phyloP scores from a whole-genome alignment of 64 coral and sea anemone genomes.

The Anthopleura sola region DNA sequence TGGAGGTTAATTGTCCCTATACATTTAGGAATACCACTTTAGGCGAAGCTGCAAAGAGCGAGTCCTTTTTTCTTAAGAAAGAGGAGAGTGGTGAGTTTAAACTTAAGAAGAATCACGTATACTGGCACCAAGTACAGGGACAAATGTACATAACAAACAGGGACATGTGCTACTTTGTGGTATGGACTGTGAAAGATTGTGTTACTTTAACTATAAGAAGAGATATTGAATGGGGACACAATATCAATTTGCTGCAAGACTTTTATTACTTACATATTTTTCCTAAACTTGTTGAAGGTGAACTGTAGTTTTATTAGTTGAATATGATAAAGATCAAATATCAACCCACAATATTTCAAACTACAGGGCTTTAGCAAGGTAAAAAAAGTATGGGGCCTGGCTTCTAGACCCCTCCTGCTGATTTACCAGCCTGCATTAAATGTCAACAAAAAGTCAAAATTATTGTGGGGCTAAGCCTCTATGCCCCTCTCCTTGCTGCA shows the following conservation, averaged over 20 bases:
- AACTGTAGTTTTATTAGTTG: neutral
- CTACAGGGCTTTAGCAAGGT: too few species aligned
- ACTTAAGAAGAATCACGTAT: constrained; percentile 10
- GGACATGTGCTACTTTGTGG: constrained; percentile 32
- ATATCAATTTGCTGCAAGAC: neutral
- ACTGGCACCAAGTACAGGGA: constrained; percentile 30
- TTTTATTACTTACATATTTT: neutral
- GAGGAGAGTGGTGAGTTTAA: neutral
- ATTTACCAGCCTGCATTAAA: too few species aligned
- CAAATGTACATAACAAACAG: neutral
- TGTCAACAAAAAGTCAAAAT: too few species aligned
- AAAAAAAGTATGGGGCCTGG: too few species aligned
- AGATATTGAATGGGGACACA: constrained; percentile 21
- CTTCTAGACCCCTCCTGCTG: too few species aligned
- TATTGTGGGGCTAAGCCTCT: too few species aligned
- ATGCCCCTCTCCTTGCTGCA: too few species aligned
- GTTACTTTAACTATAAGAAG: constrained; percentile 29
- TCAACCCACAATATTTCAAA: too few species aligned
- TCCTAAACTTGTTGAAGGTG: neutral
- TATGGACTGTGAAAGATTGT: constrained; percentile 40
- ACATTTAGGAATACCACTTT: constrained; percentile 10
- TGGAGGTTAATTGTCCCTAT: constrained; percentile 31
- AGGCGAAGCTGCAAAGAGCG: constrained; percentile 13
- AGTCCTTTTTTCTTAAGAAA: constrained; percentile 23
- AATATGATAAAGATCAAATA: neutral